Conservation (phyloP, 64 coral and sea anemone species). For the Dendrophyllia cribrosa region DNA sequence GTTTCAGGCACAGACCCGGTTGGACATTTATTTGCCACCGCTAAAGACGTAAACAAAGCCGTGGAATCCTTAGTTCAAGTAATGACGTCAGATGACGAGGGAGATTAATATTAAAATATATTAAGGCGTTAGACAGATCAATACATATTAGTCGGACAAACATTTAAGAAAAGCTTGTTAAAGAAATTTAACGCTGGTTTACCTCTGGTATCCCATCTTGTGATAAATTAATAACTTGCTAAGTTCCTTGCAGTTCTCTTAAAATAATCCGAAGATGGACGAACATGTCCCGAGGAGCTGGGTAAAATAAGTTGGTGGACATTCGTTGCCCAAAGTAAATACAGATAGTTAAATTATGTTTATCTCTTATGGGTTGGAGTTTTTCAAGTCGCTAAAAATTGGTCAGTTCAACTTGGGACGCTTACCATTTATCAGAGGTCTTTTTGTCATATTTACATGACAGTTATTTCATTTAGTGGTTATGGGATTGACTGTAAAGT, state of each 20-base stretch:
- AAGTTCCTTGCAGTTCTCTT: neutral
- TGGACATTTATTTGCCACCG: constrained; percentile 83
- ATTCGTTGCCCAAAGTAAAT: neutral
- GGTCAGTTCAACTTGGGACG: no score
- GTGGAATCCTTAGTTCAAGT: constrained; percentile 87
- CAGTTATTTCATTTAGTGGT: no score
- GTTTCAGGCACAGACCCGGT: constrained; percentile 74
- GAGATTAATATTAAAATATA: constrained; percentile 11
- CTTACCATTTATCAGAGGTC: no score
- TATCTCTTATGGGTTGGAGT: neutral
- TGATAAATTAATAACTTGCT: no score
- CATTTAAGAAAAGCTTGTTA: constrained; percentile 17
- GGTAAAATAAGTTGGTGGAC: neutral
- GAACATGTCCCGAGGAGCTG: neutral
- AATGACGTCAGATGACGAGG: constrained; percentile 79
- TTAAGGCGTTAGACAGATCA: constrained; percentile 10
- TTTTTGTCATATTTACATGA: no score
- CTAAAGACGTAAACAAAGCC: constrained; percentile 91
- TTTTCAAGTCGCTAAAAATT: neutral
- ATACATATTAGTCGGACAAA: neutral
- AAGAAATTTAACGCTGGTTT: constrained; percentile 15
- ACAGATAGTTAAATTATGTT: neutral
- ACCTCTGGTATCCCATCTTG: neutral
- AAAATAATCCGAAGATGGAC: neutral
- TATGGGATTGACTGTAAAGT: no score